A percentile compares a stretch with the other conserved stretches of the same genome.
Conservation (phyloP, 2,888 invertebrate species). For the Chymomyza amoena region DNA sequence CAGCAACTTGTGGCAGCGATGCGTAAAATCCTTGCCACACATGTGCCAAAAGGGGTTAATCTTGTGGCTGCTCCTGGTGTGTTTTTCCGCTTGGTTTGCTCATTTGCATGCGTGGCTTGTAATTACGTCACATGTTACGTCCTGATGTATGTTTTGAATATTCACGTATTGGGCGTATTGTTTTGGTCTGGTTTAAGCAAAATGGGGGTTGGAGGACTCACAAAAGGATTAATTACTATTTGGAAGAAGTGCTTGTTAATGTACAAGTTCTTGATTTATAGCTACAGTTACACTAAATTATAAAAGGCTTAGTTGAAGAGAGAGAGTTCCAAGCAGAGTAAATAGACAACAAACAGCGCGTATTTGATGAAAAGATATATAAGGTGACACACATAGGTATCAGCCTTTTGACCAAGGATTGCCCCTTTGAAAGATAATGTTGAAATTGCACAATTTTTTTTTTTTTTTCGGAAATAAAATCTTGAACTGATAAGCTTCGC, state of each 20-base stretch:
- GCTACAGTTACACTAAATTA: background rate
- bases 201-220: conserved; percentile 12
- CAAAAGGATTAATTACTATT: conserved; percentile 1
- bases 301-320: background rate
- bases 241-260: background rate
- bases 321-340: too few relatives aligned
- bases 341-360: too few relatives aligned
- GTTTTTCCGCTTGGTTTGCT: conserved; percentile 42
- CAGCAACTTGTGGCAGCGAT: conserved; percentile 42
- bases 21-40: conserved; percentile 44
- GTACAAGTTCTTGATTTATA: background rate
- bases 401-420: too few relatives aligned
- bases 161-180: conserved; percentile 38
- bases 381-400: too few relatives aligned
- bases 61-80: conserved; percentile 37
- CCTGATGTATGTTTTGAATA: conserved; percentile 48
- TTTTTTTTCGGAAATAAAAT: too few relatives aligned
- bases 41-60: conserved; percentile 64
- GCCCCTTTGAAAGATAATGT: too few relatives aligned
- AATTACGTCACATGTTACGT: conserved; percentile 40
- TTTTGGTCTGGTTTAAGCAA: background rate
- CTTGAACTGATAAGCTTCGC: too few relatives aligned
- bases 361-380: too few relatives aligned
- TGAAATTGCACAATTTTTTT: too few relatives aligned
- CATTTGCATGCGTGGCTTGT: conserved; percentile 42